These are phyloP conservation scores for Leucoptera coffeella DNA, from an alignment of 2,888 invertebrate species.

Conservation along the genomic window DNA sequence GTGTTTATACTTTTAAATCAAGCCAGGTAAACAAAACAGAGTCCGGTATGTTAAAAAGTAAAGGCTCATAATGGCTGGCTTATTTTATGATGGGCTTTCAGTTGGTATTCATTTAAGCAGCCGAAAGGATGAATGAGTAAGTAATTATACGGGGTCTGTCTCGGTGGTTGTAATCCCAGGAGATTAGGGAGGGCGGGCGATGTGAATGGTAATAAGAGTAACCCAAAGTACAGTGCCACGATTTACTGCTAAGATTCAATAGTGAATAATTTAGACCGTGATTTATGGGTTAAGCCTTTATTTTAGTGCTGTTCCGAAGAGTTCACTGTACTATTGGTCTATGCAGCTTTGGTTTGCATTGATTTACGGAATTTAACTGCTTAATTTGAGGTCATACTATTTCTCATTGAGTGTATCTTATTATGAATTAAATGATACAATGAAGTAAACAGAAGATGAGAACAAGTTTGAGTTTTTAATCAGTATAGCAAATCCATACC, in stretches of 20 bases:
- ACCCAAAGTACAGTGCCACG: conserved; percentile 42
- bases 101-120: conserved; percentile 22
- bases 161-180: conserved; percentile 40
- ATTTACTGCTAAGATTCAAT: conserved; percentile 50
- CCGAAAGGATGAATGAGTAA: conserved; percentile 28
- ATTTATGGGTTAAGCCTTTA: conserved; percentile 23
- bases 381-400: too few relatives aligned
- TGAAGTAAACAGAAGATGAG: neutral
- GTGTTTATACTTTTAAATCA: too few relatives aligned
- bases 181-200: conserved; percentile 49
- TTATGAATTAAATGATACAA: neutral
- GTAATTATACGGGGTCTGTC: conserved; percentile 48
- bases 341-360: too few relatives aligned
- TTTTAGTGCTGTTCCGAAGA: conserved; percentile 5
- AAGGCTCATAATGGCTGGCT: too few relatives aligned
- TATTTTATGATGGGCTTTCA: too few relatives aligned
- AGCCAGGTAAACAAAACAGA: too few relatives aligned
- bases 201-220: conserved; percentile 47
- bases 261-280: conserved; percentile 47
- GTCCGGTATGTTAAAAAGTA: too few relatives aligned
- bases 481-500: conserved; percentile 29
- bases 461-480: neutral
- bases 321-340: too few relatives aligned
- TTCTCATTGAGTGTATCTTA: too few relatives aligned
- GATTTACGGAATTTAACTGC: too few relatives aligned